A percentile compares a stretch with the other conserved stretches of the same genome.
Conservation (phyloP, 2,113 vertebrate genomes). For the Uria lomvia region DNA sequence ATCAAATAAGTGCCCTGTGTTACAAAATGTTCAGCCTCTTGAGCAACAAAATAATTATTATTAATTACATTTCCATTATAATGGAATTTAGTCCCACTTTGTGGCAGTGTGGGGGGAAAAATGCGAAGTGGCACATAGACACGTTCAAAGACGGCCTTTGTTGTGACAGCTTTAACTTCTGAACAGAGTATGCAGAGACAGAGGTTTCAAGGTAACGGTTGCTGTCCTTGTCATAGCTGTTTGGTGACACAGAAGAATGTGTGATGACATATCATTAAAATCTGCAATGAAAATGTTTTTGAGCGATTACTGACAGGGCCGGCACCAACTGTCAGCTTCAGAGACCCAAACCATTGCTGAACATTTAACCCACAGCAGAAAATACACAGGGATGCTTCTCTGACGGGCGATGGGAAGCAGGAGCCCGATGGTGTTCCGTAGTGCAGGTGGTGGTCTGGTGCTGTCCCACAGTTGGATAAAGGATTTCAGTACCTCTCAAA, state of each 20-base stretch:
- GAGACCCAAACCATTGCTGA: neutral
- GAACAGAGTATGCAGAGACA: neutral
- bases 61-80: neutral
- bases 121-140: neutral
- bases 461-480: neutral
- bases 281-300: neutral
- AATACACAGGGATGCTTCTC: neutral
- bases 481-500: neutral
- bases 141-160: slow-evolving; percentile 19
- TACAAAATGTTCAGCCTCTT: neutral
- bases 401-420: neutral
- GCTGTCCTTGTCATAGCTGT: neutral
- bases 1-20: neutral
- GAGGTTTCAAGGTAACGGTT: neutral
- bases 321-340: neutral
- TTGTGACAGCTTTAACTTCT: neutral
- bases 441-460: neutral
- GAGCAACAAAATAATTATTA: neutral
- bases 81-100: neutral
- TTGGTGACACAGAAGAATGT: neutral
- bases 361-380: fast-evolving
- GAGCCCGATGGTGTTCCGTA: neutral
- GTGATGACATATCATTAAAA: neutral
- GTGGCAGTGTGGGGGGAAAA: neutral
- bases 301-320: neutral